Evolutionary conservation across 2,797 vertebrate genomes (phyloP).

Genomic region (Podarcis siculus): DNA sequence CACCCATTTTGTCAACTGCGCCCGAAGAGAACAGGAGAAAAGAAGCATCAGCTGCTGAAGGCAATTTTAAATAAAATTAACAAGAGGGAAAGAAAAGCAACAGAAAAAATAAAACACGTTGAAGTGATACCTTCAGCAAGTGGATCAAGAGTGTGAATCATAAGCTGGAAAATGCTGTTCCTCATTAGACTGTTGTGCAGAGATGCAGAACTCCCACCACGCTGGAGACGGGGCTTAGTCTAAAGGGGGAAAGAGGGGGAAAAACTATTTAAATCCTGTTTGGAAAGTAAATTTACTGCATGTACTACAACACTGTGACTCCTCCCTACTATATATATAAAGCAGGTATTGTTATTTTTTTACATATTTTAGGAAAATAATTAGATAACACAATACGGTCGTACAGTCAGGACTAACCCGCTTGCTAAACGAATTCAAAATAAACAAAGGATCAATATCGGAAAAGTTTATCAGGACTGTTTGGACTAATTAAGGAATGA

Average conservation of each 20-base stretch:
- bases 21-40: constrained; percentile 9
- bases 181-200: constrained; percentile 97
- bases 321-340: neutral
- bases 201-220: constrained; percentile 95
- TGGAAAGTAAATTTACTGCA: neutral
- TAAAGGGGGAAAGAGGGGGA: constrained; percentile 67
- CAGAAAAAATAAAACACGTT: neutral
- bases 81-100: neutral
- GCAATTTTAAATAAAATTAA: constrained; percentile 53
- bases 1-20: neutral
- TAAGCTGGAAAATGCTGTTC: constrained; percentile 98
- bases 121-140: constrained; percentile 89
- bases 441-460: no score
- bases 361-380: neutral
- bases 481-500: no score
- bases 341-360: neutral
- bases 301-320: neutral
- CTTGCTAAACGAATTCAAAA: no score
- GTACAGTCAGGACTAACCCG: no score
- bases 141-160: constrained; percentile 97
- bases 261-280: neutral
- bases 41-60: constrained; percentile 16
- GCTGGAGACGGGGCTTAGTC: constrained; percentile 93
- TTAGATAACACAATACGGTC: no score
- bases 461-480: no score